A percentile compares a stretch with the other conserved stretches of the same genome.
Evolutionary conservation across 2,113 vertebrate species (phyloP).

Genomic region (Labrus mixtus): DNA sequence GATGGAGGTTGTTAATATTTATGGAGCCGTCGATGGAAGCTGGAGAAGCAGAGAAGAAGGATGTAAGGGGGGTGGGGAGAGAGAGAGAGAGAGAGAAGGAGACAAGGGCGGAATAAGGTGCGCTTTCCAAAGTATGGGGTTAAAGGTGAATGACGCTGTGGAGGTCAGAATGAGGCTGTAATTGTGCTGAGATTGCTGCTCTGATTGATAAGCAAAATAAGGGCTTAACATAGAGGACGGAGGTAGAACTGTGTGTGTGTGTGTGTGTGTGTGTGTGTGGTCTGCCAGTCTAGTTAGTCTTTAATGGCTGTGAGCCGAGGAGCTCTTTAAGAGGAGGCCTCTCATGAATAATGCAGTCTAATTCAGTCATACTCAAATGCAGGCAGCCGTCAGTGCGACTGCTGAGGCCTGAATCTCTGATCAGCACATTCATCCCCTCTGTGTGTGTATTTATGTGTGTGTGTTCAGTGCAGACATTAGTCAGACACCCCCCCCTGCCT

Average conservation of each 20-base stretch:
- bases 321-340: conserved; percentile 58
- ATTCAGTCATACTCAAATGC: conserved; percentile 40
- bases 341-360: conserved; percentile 77
- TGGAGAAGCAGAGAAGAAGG: conserved; percentile 34
- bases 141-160: conserved; percentile 51
- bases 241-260: conserved; percentile 18
- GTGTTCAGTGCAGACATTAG: conserved; percentile 29
- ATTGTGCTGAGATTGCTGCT: conserved; percentile 54
- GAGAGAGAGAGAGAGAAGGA: conserved; percentile 1
- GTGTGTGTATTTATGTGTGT: neutral
- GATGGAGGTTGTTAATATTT: conserved; percentile 71
- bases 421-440: conserved; percentile 42
- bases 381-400: conserved; percentile 47
- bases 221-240: conserved; percentile 25
- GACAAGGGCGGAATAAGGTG: conserved; percentile 10
- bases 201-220: conserved; percentile 51
- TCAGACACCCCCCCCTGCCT: neutral
- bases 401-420: conserved; percentile 32
- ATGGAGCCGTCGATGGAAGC: conserved; percentile 41
- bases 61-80: neutral
- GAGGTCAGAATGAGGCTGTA: conserved; percentile 38
- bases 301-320: conserved; percentile 66
- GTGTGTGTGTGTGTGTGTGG: conserved; percentile 17
- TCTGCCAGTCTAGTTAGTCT: conserved; percentile 54
- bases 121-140: conserved; percentile 31